A percentile compares a stretch with the other conserved stretches of the same genome.
Conservation (phyloP, 2,113 vertebrate species). For the Oryctolagus cuniculus region mOryCun1.1 NC_091440.1:134595001-134595500, state of each 20-base stretch:
- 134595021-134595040: background rate
- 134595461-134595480: background rate
- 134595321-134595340: background rate
- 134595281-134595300: background rate
- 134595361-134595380: too few relatives aligned
- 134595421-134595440: background rate
- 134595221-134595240: background rate
- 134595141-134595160: background rate
- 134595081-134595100: constrained; percentile 1
- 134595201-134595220: background rate
- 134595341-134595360: background rate
- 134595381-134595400: background rate
- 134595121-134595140: background rate
- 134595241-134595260: background rate
- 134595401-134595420: background rate
- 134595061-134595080: background rate
- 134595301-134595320: background rate
- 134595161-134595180: constrained; percentile 2
- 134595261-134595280: constrained; percentile 10
- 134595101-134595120: background rate
- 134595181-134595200: background rate
- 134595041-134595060: background rate
- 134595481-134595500: background rate
- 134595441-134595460: background rate
- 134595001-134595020: background rate